These are phyloP conservation scores for Lacerta viridis DNA, from an alignment of 2,797 vertebrate species.

Conservation along the genomic window DNA sequence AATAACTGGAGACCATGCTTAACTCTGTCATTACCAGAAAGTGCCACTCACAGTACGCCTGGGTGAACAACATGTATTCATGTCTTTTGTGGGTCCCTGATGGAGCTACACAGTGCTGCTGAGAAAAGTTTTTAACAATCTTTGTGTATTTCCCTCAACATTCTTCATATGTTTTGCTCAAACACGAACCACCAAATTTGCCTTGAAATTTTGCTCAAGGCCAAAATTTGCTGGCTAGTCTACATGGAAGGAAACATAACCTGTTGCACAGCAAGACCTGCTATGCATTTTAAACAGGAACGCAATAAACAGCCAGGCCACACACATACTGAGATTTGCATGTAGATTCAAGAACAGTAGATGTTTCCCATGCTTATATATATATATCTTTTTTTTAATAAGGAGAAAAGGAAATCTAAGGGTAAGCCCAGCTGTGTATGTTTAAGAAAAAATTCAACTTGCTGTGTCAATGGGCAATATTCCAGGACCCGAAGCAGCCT, in stretches of 20 bases:
- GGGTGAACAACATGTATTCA: not conserved
- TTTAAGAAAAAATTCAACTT: conserved; percentile 35
- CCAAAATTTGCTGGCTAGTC: not conserved
- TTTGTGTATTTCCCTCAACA: conserved; percentile 14
- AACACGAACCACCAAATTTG: conserved; percentile 19
- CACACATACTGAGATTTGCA: conserved; percentile 40
- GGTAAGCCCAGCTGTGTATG: not conserved
- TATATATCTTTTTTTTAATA: conserved; percentile 27
- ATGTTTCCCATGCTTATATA: conserved; percentile 15
- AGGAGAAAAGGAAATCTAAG: conserved; percentile 16
- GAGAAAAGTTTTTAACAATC: not conserved
- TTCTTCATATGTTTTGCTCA: conserved; percentile 20
- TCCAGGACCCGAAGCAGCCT: not conserved
- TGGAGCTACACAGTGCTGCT: not conserved
- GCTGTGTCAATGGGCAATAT: conserved; percentile 47
- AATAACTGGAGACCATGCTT: no score
- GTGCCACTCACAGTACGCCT: not conserved
- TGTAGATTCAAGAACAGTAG: conserved; percentile 35
- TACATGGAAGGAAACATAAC: conserved; percentile 49
- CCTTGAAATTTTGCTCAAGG: conserved; percentile 24
- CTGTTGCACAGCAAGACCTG: not conserved
- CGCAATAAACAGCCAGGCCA: conserved; percentile 51
- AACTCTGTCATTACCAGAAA: not conserved
- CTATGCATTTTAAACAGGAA: conserved; percentile 43
- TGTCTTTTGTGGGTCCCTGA: not conserved